Evolutionary conservation across 2,113 vertebrate genomes (phyloP), one percentile per base, ranked within the genome.

Genomic region (Erpornis zantholeuca): DNA sequence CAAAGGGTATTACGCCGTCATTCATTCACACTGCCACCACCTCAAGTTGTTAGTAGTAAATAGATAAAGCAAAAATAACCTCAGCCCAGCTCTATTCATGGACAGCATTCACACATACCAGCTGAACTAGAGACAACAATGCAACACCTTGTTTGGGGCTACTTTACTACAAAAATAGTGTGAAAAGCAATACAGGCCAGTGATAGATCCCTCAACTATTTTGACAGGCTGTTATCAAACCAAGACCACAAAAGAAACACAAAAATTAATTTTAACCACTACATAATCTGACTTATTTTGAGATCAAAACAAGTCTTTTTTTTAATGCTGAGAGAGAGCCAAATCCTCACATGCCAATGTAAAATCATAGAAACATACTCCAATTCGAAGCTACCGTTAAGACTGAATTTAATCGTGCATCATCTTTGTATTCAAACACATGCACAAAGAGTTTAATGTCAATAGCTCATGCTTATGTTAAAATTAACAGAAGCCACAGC

Each of bases 401-500:
- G 47, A 68, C 15, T n/a, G 50, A 42, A 49, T 65, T 89, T 76
- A 80, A 66, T 28, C 0, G 0, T 22, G 71, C 23, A 40, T 24
- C 56, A 66, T 31, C 49, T 84, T 73, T 79, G 40, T 86, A 77
- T 70, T 57, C 36, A 81, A 84, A 90, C 92, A 93, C 96, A 97
- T 97, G 95, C 97, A 97, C 38, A 89, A 87, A 93, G 73, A 50
- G 73, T 73, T 50, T 36, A 56, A 76, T 36, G 17, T 76, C 93
- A 61, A 73, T 49, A 83, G 38, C 28, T 95, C 97, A 97, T 97
- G 97, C 98, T 90, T 21, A 70, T 68, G 72, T 97, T 97, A 97
- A 90, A 97, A 94, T 89, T 72, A 92, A 93, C 25, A 76, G 54
- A 91, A 84, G 72, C 77, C 88, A 96, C 50, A 92, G 47, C 76